Base-by-base conservation (phyloP, 2,797 vertebrate genomes). In the Mus caroli region DNA sequence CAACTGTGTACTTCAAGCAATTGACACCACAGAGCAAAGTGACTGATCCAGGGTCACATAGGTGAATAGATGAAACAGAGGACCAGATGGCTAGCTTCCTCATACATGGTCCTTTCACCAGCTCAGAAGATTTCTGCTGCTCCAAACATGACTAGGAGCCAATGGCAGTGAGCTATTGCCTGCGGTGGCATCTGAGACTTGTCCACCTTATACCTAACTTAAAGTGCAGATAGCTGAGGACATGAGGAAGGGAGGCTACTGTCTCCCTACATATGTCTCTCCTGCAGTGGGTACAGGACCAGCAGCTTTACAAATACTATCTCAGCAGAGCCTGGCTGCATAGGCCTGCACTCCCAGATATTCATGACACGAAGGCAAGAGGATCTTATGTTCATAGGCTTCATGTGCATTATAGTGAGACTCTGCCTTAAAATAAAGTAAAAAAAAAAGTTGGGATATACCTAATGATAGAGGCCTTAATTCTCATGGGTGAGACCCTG, bases 251-350 rank as follows among this genome's bases (percentile, higher is more conserved):
- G 37, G 15, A 75, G 71, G 34, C 31, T 20, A 56, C 34, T 5
- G 17, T 40, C 76, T 22, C 11, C 8, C 54, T 22, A 17, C 11
- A 9, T 31, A 40, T 34, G 46, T 83, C 76, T 75, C 82, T 31
- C 34, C 50, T 0, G 26, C 4, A 1, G 46, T 10, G 13, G n/a
- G 76, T 14, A 75, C 43, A 3, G 24, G 0, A 69, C 50, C 52
- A 56, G 24, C 7, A 2, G 15, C 58, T 60, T 80, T 37, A 60
- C 37, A 86, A 50, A 62, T 14, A 50, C 88, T 90, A 19, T 50
- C 58, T 64, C 31, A 90, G 22, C 75, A 3, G 14, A 28, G 22
- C 43, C 75, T 26, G 88, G 31, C 40, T 26, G 31, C 17, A 14
- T 0, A 89, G 88, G 43, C 56, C 75, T 78, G 34, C 24, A 52